Conservation (phyloP, 2,113 vertebrate species). For the Myiopsitta monachus region DNA sequence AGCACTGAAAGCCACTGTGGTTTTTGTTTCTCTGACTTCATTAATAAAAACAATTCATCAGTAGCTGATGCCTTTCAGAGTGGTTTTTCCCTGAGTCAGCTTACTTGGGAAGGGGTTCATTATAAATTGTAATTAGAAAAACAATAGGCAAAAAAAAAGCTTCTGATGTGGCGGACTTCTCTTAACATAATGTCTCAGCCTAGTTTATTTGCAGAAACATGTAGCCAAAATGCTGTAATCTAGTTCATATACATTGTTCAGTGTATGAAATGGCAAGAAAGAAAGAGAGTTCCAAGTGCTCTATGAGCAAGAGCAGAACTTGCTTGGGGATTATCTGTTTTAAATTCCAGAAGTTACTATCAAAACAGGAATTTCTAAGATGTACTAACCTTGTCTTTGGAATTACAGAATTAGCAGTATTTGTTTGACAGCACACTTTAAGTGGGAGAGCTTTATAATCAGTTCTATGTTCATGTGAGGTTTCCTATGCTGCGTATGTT, state of each 20-base stretch:
- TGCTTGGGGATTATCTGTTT: not conserved
- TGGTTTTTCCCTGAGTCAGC: conserved; percentile 27
- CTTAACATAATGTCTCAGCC: not conserved
- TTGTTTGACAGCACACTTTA: not conserved
- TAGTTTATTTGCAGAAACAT: not conserved
- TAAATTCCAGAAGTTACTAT: not conserved
- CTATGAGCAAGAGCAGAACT: not conserved
- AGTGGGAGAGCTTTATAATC: not conserved
- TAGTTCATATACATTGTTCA: not conserved
- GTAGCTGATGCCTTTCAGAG: not conserved
- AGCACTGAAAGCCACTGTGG: not conserved
- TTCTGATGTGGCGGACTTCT: not conserved
- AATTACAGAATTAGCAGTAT: not conserved
- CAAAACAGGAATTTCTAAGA: not conserved
- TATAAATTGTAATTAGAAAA: not conserved
- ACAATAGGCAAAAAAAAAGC: not conserved
- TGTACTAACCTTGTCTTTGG: not conserved
- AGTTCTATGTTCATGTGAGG: accelerated
- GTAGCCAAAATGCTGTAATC: not conserved
- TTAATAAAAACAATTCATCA: conserved; percentile 50
- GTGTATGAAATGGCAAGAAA: not conserved
- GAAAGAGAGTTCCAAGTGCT: not conserved
- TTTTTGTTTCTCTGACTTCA: conserved; percentile 29
- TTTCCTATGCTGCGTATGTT: accelerated
- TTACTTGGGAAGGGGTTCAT: not conserved